These are phyloP conservation scores for Leptodactylus fallax DNA, from an alignment of 2,797 vertebrate species.

Conservation along the genomic window DNA sequence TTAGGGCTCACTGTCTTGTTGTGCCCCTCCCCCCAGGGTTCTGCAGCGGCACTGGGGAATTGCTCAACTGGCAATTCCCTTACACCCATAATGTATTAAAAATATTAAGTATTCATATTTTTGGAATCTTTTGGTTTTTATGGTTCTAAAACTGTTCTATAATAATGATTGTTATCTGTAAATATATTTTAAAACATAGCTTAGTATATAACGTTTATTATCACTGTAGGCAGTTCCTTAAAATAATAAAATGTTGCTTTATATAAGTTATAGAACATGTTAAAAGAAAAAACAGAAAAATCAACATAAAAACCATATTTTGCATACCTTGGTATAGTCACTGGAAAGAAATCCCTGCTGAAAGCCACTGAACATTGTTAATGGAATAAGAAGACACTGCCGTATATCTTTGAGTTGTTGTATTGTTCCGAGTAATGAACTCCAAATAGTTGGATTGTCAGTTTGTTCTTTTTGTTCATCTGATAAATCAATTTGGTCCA, in stretches of 20 bases:
- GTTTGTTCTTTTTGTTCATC: conserved; percentile 53
- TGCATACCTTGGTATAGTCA: conserved; percentile 91
- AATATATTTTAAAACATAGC: too few species aligned
- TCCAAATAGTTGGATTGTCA: conserved; percentile 72
- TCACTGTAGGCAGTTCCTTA: background rate
- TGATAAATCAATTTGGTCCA: conserved; percentile 81
- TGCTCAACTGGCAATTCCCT: too few species aligned
- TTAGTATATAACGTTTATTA: background rate
- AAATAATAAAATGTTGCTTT: background rate
- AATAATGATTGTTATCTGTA: background rate
- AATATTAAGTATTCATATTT: too few species aligned
- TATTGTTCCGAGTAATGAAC: conserved; percentile 87
- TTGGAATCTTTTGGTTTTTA: too few species aligned
- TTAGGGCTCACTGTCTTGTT: too few species aligned
- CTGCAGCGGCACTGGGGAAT: too few species aligned
- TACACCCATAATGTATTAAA: too few species aligned
- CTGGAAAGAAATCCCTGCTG: conserved; percentile 92
- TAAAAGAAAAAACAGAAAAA: background rate
- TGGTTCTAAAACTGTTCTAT: background rate
- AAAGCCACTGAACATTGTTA: conserved; percentile 94
- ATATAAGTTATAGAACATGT: background rate
- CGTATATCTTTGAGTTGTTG: conserved; percentile 82
- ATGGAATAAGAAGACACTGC: conserved; percentile 83
- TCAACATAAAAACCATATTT: background rate
- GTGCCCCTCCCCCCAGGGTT: too few species aligned